Base-by-base conservation (phyloP, 2,113 vertebrate species). In the Eurypyga helias region DNA sequence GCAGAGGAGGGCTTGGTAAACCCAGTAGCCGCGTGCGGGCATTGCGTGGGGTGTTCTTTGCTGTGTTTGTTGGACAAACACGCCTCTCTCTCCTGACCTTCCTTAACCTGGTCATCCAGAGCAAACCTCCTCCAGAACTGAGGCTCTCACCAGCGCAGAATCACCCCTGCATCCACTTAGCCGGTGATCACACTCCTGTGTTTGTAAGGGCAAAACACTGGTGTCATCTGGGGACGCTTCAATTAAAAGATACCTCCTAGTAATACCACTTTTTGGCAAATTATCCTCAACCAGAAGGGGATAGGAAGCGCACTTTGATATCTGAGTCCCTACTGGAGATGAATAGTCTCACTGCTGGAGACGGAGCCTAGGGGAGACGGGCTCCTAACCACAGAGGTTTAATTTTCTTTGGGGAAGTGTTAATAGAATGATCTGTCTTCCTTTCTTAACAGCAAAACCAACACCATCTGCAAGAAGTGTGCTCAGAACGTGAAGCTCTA, bases 401-500 rank as follows among this genome's bases (percentile, higher is more conserved):
- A 1, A 12, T 89, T 87, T 83, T 34, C 67, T 94, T 65, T 62
- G 88, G 51, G 38, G 33, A 41, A 16, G 60, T 17, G 38, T 48
- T 92, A 55, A 64, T 24, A 9, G 54, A 75, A 38, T 9, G 61
- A 55, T 91, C 20, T 91, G 23, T 96, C 48, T 88, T 96, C 89
- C 58, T 41, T 81, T 89, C 12, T 87, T 76, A 26, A 89, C 97
- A 98, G 98, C 97, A 98, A 98, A 98, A 98, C 98, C 92, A 98
- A 98, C 95, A 98, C 98, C 2, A 98, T 98, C 97, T 98, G 98
- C 97, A 98, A 98, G 97, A 98, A 98, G 79, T 98, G 98, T 86
- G 98, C 98, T 95, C 98, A 98, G 97, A 98, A 98, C 2, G 98
- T 98, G 89, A 98, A 98, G 96, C 97, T 98, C 76, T 98, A 98